Percentiles rank a stretch among this genome's conserved stretches.
Conservation (phyloP, 2,888 invertebrate genomes). For the Tipula lateralis region DNA sequence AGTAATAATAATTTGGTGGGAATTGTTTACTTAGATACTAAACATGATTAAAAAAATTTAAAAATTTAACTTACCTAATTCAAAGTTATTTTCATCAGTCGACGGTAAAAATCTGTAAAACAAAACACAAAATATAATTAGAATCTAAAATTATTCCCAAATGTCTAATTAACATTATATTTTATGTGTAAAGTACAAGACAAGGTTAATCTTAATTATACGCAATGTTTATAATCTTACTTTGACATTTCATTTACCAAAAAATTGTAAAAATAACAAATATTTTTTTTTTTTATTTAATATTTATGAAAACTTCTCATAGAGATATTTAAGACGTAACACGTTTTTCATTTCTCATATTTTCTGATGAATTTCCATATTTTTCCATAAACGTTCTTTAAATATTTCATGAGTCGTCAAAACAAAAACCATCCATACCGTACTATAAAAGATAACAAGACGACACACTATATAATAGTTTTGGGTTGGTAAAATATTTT, state of each 20-base stretch:
- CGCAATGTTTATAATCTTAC: conserved; percentile 4
- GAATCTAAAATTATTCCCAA: not conserved
- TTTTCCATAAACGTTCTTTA: not conserved
- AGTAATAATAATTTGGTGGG: not conserved
- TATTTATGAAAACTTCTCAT: not conserved
- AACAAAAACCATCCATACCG: not conserved
- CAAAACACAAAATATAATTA: not conserved
- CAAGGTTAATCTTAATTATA: not conserved
- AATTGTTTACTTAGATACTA: not conserved
- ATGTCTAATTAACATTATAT: not conserved
- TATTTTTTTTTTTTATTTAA: too few relatives aligned
- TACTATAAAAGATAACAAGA: not conserved
- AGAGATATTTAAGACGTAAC: conserved; percentile 1
- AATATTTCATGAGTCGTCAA: not conserved
- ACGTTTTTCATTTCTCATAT: not conserved
- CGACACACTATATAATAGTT: not conserved
- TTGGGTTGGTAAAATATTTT: not conserved
- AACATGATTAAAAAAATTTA: not conserved
- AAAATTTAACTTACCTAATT: not conserved
- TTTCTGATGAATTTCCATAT: conserved; percentile 19
- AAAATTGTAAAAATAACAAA: not conserved
- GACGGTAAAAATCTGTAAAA: not conserved
- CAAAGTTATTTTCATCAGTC: not conserved
- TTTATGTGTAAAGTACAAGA: not conserved
- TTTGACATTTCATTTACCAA: not conserved